A percentile compares a stretch with the other conserved stretches of the same genome.
These are phyloP conservation scores for Augiades crinisus DNA, from an alignment of 2,888 invertebrate genomes.

Conservation along the genomic window DNA sequence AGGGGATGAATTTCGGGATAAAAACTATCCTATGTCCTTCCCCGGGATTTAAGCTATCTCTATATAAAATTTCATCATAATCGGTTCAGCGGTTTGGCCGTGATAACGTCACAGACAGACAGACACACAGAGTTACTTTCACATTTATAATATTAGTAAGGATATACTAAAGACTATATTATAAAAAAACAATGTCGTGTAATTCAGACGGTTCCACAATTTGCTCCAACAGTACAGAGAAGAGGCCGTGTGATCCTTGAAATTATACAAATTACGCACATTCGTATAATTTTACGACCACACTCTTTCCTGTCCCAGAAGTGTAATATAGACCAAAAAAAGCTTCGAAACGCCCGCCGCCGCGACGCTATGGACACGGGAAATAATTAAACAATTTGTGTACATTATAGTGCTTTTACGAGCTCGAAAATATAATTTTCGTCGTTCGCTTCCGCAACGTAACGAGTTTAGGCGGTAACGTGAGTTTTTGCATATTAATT, in stretches of 20 bases:
- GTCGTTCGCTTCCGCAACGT: constrained; percentile 9
- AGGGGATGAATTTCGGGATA: too few species aligned
- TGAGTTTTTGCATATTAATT: constrained; percentile 23
- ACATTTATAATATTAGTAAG: too few species aligned
- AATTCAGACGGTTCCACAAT: constrained; percentile 2
- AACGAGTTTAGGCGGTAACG: constrained; percentile 20
- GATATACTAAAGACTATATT: too few species aligned
- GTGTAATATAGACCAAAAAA: constrained; percentile 14
- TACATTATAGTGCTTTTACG: constrained; percentile 22
- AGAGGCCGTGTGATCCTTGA: constrained; percentile 2
- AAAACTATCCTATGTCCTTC: not conserved
- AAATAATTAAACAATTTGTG: constrained; percentile 23
- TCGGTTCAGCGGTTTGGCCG: too few species aligned
- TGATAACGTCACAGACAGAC: too few species aligned
- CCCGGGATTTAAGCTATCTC: too few species aligned
- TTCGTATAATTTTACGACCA: constrained; percentile 20
- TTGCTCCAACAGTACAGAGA: not conserved
- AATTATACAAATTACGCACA: constrained; percentile 24
- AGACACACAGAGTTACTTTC: too few species aligned
- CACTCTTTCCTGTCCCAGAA: constrained; percentile 14
- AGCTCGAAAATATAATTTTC: constrained; percentile 23
- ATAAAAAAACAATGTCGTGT: constrained; percentile 13
- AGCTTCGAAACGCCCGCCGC: not conserved
- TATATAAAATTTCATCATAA: too few species aligned
- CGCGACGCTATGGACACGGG: constrained; percentile 14